phyloP scores from a whole-genome alignment of 2,888 invertebrate species.

The Synanthedon vespiformis region DNA sequence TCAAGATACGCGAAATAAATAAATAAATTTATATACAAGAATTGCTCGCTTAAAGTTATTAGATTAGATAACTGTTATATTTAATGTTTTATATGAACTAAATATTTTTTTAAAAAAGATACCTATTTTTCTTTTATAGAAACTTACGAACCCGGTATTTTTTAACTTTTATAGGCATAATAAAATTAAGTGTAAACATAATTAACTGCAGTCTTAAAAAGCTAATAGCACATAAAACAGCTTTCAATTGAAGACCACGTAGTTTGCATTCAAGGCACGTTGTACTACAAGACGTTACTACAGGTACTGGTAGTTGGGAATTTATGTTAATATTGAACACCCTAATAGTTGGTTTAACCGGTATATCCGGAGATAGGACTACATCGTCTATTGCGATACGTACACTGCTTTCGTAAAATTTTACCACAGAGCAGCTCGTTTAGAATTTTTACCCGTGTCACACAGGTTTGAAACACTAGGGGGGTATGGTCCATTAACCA shows the following conservation, averaged over 20 bases:
- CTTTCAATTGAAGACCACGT: constrained; percentile 3
- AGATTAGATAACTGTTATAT: too few relatives aligned
- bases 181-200: background rate
- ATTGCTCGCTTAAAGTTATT: too few relatives aligned
- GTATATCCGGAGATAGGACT: constrained; percentile 14
- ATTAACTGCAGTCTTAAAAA: background rate
- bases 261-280: constrained; percentile 11
- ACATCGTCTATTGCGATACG: constrained; percentile 11
- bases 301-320: constrained; percentile 18
- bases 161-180: too few relatives aligned
- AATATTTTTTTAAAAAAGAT: too few relatives aligned
- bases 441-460: background rate
- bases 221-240: background rate
- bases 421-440: background rate
- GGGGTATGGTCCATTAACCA: background rate
- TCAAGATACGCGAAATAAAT: too few relatives aligned
- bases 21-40: too few relatives aligned
- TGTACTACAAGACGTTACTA: constrained; percentile 20
- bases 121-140: too few relatives aligned
- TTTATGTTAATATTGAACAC: constrained; percentile 32
- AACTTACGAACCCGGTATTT: too few relatives aligned
- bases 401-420: constrained; percentile 4
- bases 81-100: too few relatives aligned
- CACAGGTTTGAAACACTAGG: background rate
- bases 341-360: constrained; percentile 17